These are phyloP conservation scores for Elephas maximus DNA, from an alignment of 2,113 vertebrate species.

Conservation along the genomic window DNA sequence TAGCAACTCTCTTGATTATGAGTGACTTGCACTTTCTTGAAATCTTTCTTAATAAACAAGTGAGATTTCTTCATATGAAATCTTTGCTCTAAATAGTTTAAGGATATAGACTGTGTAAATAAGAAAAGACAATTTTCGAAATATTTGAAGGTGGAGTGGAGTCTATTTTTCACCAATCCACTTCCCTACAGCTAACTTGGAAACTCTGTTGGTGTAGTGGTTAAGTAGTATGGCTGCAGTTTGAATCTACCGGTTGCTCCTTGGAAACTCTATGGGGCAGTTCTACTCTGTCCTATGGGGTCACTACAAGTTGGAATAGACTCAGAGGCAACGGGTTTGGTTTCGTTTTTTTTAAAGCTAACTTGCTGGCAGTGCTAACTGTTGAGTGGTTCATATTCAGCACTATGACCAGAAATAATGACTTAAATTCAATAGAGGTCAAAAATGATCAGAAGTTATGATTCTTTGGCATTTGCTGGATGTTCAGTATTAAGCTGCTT, in stretches of 20 bases:
- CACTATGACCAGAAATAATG: not conserved
- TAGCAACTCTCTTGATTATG: not conserved
- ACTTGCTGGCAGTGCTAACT: not conserved
- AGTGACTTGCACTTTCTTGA: not conserved
- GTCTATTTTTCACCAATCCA: not conserved
- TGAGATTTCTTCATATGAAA: not conserved
- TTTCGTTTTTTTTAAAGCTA: not conserved
- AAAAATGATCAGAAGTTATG: constrained; percentile 52
- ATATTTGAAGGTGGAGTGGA: not conserved
- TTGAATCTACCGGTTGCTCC: too few relatives aligned
- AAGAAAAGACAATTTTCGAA: not conserved
- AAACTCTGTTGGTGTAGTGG: too few relatives aligned
- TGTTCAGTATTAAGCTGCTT: constrained; percentile 45
- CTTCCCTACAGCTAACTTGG: not conserved
- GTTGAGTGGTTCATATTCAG: not conserved
- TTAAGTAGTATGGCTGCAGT: too few relatives aligned
- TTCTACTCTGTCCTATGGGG: too few relatives aligned
- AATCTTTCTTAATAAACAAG: not conserved
- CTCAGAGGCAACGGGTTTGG: too few relatives aligned
- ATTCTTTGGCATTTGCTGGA: constrained; percentile 40
- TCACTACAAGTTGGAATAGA: too few relatives aligned
- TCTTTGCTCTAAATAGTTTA: not conserved
- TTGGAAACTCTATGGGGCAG: too few relatives aligned
- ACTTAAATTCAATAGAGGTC: not conserved
- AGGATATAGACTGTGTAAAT: not conserved